Percentiles rank a stretch among this genome's conserved stretches.
phyloP scores from a whole-genome alignment of 2,797 vertebrate genomes.

The Poecilia picta region DNA sequence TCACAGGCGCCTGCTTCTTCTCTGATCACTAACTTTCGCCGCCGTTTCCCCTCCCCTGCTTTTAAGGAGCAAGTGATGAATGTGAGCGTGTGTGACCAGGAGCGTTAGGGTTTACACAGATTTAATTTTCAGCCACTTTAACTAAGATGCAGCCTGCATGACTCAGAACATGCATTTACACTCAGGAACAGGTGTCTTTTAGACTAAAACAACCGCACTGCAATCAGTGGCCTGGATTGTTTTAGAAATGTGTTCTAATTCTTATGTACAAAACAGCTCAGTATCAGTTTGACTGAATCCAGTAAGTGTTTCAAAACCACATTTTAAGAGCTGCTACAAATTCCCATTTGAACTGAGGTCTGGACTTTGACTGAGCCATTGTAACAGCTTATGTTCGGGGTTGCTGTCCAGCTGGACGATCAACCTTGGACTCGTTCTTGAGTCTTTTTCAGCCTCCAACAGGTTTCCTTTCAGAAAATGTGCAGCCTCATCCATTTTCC shows the following conservation, averaged over 20 bases:
- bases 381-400: background rate
- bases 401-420: background rate
- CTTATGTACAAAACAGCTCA: background rate
- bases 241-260: background rate
- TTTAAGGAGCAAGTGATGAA: slow-evolving; percentile 60
- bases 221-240: background rate
- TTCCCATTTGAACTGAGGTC: background rate
- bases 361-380: background rate
- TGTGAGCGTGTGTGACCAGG: slow-evolving; percentile 29
- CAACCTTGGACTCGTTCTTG: background rate
- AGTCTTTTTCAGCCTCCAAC: background rate
- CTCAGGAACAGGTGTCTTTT: slow-evolving; percentile 41
- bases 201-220: slow-evolving; percentile 70
- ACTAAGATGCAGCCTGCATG: slow-evolving; percentile 78
- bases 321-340: background rate
- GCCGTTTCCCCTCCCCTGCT: slow-evolving; percentile 25
- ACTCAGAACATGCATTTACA: background rate
- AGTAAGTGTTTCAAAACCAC: background rate
- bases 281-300: background rate
- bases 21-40: slow-evolving; percentile 45
- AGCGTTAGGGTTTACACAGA: slow-evolving; percentile 48
- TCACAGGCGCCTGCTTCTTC: slow-evolving; percentile 23
- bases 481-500: background rate
- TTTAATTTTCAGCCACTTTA: slow-evolving; percentile 79
- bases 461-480: background rate